A percentile compares a stretch with the other conserved stretches of the same genome.
Evolutionary conservation across 2,113 vertebrate species (phyloP).

Genomic region (Peromyscus leucopus): DNA sequence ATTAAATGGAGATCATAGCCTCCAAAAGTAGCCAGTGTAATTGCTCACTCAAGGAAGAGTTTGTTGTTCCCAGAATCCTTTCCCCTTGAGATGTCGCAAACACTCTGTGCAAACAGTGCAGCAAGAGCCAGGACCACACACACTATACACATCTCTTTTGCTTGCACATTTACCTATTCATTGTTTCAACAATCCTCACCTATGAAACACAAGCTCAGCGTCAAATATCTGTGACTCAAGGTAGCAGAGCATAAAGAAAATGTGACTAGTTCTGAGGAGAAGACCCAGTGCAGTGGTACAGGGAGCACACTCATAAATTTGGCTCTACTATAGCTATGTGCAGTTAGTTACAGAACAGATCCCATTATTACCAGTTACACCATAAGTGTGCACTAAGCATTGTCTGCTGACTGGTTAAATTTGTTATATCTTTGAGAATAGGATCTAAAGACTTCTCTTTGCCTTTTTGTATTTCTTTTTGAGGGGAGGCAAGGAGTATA

Average conservation of each 20-base stretch:
- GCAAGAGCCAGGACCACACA: too few species aligned
- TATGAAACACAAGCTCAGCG: too few species aligned
- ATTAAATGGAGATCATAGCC: not conserved
- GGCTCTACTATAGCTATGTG: fast-evolving
- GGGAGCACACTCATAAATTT: fast-evolving
- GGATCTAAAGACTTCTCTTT: not conserved
- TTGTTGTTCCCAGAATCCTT: not conserved
- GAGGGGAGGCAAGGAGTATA: not conserved
- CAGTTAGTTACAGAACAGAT: fast-evolving
- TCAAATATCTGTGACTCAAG: not conserved
- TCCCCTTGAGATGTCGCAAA: not conserved
- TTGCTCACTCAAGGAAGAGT: fast-evolving
- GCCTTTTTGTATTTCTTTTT: not conserved
- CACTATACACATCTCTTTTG: not conserved
- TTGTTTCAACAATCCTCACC: not conserved
- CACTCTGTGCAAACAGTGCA: not conserved
- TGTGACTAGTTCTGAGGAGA: not conserved
- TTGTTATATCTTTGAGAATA: not conserved
- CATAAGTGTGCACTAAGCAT: not conserved
- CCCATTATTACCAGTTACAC: not conserved
- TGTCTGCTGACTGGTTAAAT: not conserved
- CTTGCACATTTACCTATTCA: not conserved
- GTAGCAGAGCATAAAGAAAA: not conserved
- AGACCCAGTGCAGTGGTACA: not conserved
- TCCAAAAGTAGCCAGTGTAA: fast-evolving